These are phyloP conservation scores for Xiphophorus maculatus DNA, from an alignment of 2,113 vertebrate genomes.

Conservation along the genomic window DNA sequence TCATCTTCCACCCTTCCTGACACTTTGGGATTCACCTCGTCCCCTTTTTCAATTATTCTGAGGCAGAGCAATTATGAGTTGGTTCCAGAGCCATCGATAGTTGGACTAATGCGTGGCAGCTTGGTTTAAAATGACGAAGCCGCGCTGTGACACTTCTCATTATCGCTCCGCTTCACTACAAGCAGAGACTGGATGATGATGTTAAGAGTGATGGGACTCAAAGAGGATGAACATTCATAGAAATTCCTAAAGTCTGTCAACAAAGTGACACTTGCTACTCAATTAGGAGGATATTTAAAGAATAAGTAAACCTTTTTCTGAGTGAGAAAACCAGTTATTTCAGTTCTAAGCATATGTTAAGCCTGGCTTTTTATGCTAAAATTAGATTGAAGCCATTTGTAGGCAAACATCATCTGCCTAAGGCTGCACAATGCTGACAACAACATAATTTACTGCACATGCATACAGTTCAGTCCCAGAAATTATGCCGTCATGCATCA, in stretches of 20 bases:
- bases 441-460: background rate
- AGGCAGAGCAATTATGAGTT: constrained; percentile 61
- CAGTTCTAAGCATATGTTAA: background rate
- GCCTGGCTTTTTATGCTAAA: background rate
- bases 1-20: constrained; percentile 53
- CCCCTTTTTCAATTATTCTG: constrained; percentile 68
- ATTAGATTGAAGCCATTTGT: constrained; percentile 4
- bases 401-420: background rate
- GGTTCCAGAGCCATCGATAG: constrained; percentile 44
- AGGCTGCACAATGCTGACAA: background rate
- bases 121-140: constrained; percentile 46
- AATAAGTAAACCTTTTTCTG: background rate
- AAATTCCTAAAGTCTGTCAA: constrained; percentile 1
- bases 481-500: background rate
- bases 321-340: background rate
- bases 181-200: constrained; percentile 31
- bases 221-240: constrained; percentile 5
- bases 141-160: constrained; percentile 53
- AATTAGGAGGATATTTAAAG: background rate
- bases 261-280: constrained; percentile 1
- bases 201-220: background rate
- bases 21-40: constrained; percentile 54
- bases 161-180: constrained; percentile 26
- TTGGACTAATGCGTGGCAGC: constrained; percentile 45
- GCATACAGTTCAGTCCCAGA: background rate